Evolutionary conservation across 2,797 vertebrate genomes (phyloP).

Genomic region (Myiotriccus ornatus): DNA sequence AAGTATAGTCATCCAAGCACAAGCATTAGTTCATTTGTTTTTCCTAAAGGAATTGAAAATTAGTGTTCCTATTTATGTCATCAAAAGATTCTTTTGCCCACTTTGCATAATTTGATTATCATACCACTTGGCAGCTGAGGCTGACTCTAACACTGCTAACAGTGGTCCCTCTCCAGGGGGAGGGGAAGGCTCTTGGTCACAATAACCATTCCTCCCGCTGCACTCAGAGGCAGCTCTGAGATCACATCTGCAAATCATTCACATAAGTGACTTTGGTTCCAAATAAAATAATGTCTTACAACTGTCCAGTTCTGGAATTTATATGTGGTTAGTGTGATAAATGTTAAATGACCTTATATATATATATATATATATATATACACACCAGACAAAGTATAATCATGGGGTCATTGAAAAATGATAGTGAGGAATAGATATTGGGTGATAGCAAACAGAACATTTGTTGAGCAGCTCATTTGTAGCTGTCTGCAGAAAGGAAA

Average conservation of each 20-base stretch:
- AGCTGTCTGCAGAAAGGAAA: constrained; percentile 42
- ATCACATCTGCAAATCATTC: constrained; percentile 30
- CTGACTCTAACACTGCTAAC: neutral
- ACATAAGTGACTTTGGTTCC: neutral
- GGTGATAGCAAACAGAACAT: constrained; percentile 34
- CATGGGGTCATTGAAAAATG: constrained; percentile 3
- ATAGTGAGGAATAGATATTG: neutral
- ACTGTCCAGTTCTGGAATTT: constrained; percentile 25
- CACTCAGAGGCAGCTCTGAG: neutral
- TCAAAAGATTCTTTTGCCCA: neutral
- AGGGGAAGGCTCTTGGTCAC: neutral
- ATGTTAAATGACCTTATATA: neutral
- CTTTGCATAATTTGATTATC: neutral
- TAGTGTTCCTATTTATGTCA: neutral
- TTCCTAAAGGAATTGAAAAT: neutral
- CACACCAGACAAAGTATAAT: neutral
- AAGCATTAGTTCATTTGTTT: neutral
- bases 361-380: neutral
- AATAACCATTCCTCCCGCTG: neutral
- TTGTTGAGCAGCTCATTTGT: constrained; percentile 59
- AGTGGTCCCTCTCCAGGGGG: neutral
- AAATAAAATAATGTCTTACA: constrained; percentile 16
- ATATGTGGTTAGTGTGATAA: constrained; percentile 7
- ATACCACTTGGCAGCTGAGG: neutral
- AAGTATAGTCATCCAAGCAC: neutral